Conservation (phyloP, 1,140 invertebrate species). For the Steinernema khuongi region DNA sequence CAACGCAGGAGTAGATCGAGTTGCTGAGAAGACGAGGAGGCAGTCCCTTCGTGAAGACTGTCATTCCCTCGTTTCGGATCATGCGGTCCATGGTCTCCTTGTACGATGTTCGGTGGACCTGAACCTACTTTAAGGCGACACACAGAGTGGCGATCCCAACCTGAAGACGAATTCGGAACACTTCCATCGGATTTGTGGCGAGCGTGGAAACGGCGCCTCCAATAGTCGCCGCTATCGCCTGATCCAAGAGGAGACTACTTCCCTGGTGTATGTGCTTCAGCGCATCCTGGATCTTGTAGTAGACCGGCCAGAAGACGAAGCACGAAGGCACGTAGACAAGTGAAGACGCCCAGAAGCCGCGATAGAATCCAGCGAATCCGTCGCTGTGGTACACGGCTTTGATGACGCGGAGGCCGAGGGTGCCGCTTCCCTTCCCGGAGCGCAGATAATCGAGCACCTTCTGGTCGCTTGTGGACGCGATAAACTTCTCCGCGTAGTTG, state of each 20-base stretch:
- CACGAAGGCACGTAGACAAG: slow-evolving; percentile 27
- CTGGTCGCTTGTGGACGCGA: slow-evolving; percentile 19
- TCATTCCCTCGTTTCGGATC: slow-evolving; percentile 31
- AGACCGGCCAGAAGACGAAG: slow-evolving; percentile 34
- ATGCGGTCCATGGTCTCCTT: slow-evolving; percentile 24
- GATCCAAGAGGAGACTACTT: slow-evolving; percentile 31
- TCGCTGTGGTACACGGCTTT: slow-evolving; percentile 30
- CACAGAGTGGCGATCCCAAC: not conserved
- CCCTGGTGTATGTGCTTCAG: slow-evolving; percentile 12
- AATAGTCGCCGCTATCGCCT: slow-evolving; percentile 24
- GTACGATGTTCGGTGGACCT: slow-evolving; percentile 31
- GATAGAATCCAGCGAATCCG: slow-evolving; percentile 30
- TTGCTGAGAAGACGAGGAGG: slow-evolving; percentile 54
- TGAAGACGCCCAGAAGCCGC: slow-evolving; percentile 32
- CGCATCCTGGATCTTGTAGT: slow-evolving; percentile 24
- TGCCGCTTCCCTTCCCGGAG: slow-evolving; percentile 21
- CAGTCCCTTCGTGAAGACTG: slow-evolving; percentile 42
- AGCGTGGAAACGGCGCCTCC: slow-evolving; percentile 27
- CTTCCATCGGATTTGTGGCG: slow-evolving; percentile 31
- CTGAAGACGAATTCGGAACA: slow-evolving; percentile 36
- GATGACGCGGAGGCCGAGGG: slow-evolving; percentile 26
- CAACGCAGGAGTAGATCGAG: slow-evolving; percentile 47
- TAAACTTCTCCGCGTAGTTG: slow-evolving; percentile 29
- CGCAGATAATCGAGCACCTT: slow-evolving; percentile 24
- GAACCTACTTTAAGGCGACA: not conserved